phyloP scores from a whole-genome alignment of 2,888 invertebrate genomes.

The Allolobophora icterica region DNA sequence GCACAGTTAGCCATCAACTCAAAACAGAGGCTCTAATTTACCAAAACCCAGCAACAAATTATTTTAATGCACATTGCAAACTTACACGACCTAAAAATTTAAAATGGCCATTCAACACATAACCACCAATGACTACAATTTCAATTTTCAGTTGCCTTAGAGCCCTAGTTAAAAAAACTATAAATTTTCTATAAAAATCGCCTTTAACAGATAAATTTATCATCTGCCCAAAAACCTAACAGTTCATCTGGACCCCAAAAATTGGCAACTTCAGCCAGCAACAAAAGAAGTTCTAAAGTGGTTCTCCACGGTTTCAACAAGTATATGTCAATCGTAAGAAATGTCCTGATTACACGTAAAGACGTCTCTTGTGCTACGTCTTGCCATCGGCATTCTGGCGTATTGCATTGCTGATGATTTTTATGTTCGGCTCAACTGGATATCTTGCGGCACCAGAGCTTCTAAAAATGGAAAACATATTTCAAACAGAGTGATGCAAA shows the following conservation, averaged over 20 bases:
- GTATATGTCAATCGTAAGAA: conserved; percentile 4
- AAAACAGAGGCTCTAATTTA: neutral
- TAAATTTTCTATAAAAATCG: neutral
- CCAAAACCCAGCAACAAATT: neutral
- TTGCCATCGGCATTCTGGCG: neutral
- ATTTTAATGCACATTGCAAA: neutral
- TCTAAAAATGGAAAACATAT: neutral
- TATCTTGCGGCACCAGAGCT: neutral
- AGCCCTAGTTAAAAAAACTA: neutral
- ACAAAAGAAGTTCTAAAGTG: neutral
- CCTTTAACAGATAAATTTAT: neutral
- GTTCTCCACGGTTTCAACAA: neutral
- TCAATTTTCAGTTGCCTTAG: neutral
- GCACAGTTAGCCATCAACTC: neutral
- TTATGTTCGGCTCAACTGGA: neutral
- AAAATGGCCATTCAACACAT: neutral
- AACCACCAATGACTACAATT: neutral
- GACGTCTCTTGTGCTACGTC: neutral
- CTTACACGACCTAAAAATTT: neutral
- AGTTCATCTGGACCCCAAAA: neutral
- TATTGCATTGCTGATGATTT: conserved; percentile 22
- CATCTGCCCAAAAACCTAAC: neutral
- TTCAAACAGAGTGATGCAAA: no score
- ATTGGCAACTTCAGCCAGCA: neutral
- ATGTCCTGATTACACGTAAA: neutral